Conservation (phyloP, 2,888 invertebrate genomes). For the Phasia obesa region DNA sequence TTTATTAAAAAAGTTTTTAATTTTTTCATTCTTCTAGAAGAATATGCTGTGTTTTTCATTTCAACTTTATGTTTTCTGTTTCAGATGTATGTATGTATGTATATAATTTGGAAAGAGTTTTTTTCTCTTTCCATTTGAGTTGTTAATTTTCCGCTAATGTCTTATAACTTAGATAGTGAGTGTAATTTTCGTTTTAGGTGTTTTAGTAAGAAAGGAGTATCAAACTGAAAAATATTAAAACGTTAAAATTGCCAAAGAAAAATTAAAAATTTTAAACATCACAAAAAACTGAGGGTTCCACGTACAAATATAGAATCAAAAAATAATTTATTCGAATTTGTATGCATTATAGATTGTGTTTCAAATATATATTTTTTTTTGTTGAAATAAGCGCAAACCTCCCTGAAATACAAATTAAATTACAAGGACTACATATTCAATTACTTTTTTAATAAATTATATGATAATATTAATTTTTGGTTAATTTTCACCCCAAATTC, state of each 20-base stretch:
- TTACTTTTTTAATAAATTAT: too few relatives aligned
- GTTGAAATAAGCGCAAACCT: too few relatives aligned
- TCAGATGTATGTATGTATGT: constrained; percentile 8
- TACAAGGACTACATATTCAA: too few relatives aligned
- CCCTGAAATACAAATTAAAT: too few relatives aligned
- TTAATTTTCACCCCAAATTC: too few relatives aligned
- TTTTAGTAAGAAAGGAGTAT: constrained; percentile 22
- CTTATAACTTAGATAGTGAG: constrained; percentile 44
- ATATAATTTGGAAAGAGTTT: neutral
- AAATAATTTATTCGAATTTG: too few relatives aligned
- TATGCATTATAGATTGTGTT: too few relatives aligned
- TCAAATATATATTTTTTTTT: too few relatives aligned
- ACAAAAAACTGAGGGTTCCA: too few relatives aligned
- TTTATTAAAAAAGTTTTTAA: constrained; percentile 37
- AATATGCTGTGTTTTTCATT: constrained; percentile 7
- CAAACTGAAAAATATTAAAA: neutral
- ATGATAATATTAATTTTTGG: too few relatives aligned
- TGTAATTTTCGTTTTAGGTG: constrained; percentile 33
- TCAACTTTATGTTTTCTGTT: constrained; percentile 12
- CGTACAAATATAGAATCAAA: too few relatives aligned
- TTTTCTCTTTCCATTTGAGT: constrained; percentile 35
- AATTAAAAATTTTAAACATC: neutral
- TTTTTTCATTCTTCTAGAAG: constrained; percentile 20
- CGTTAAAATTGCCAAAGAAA: neutral
- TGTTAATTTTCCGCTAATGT: constrained; percentile 48